Percentiles rank a stretch among this genome's conserved stretches.
These are phyloP conservation scores for Phoenoteleia sp. DNA, from an alignment of 2,888 invertebrate species.

Conservation along the genomic window DNA sequence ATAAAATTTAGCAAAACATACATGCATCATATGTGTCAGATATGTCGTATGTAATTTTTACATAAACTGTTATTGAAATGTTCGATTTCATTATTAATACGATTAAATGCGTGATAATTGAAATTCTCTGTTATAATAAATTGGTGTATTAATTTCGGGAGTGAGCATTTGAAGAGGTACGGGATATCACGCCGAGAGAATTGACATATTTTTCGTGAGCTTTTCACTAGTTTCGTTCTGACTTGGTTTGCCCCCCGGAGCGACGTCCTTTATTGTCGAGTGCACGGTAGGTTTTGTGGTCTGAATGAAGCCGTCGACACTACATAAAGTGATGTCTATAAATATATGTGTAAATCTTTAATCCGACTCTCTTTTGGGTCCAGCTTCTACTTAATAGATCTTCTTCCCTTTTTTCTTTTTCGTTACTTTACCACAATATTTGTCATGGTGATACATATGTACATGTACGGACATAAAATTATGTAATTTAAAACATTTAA, in stretches of 20 bases:
- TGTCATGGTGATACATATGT: not conserved
- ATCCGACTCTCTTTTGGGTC: conserved; percentile 42
- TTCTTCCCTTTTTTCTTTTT: not conserved
- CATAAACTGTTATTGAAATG: too few relatives aligned
- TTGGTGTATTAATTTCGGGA: conserved; percentile 5
- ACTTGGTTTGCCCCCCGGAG: conserved; percentile 76
- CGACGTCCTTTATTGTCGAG: conserved; percentile 76
- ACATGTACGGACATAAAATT: too few relatives aligned
- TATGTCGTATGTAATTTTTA: too few relatives aligned
- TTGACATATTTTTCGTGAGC: conserved; percentile 77
- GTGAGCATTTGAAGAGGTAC: not conserved
- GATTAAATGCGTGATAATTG: not conserved
- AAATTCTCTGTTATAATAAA: conserved; percentile 9
- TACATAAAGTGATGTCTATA: conserved; percentile 76
- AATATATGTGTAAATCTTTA: conserved; percentile 56
- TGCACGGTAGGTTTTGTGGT: conserved; percentile 74
- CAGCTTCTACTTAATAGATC: conserved; percentile 32
- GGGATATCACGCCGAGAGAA: conserved; percentile 71
- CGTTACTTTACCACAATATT: conserved; percentile 48
- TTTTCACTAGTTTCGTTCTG: conserved; percentile 68
- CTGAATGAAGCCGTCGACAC: conserved; percentile 79
- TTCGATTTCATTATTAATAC: not conserved
- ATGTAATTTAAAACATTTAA: too few relatives aligned
- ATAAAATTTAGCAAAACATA: too few relatives aligned
- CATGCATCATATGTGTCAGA: too few relatives aligned